phyloP scores from a whole-genome alignment of 2,888 invertebrate species.

The Rotaria socialis region DNA sequence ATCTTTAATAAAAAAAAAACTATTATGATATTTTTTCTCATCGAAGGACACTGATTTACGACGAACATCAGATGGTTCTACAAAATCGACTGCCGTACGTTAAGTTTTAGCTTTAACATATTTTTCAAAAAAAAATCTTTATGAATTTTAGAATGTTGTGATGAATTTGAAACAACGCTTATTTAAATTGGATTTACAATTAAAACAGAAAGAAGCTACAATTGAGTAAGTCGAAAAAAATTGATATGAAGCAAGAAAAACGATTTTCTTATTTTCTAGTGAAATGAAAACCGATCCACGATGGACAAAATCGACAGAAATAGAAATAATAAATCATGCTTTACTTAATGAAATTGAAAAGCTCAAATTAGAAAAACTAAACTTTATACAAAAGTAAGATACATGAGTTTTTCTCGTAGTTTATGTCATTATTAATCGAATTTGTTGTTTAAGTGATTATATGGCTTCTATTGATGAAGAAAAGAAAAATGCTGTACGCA shows the following conservation, averaged over 20 bases:
- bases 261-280: neutral
- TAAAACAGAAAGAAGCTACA: constrained; percentile 6
- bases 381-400: neutral
- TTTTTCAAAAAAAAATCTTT: no score
- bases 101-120: no score
- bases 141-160: neutral
- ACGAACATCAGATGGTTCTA: neutral
- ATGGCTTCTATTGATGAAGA: neutral
- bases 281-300: constrained; percentile 20
- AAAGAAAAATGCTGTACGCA: constrained; percentile 25
- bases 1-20: no score
- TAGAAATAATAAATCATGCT: constrained; percentile 25
- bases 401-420: neutral
- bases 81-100: no score
- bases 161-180: constrained; percentile 20
- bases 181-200: constrained; percentile 15
- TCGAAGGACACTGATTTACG: neutral
- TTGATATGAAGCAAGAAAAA: neutral
- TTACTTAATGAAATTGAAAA: constrained; percentile 12
- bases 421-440: no score
- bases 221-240: neutral
- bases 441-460: neutral
- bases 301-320: neutral
- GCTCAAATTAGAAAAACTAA: neutral
- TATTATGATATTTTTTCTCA: no score